A percentile compares a stretch with the other conserved stretches of the same genome.
phyloP scores from a whole-genome alignment of 2,113 vertebrate genomes.

The Urocynchramus pylzowi region DNA sequence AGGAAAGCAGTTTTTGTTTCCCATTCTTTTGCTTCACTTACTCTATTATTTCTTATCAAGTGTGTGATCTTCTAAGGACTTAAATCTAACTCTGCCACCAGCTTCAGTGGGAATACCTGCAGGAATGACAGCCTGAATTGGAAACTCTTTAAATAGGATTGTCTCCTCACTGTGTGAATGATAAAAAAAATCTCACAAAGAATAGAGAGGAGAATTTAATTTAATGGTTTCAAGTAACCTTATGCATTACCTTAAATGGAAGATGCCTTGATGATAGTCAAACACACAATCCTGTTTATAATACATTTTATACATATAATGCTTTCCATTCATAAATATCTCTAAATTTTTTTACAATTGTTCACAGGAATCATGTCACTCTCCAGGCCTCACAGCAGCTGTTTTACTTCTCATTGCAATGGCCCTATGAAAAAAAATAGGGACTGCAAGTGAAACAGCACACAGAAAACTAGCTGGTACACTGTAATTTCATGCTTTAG shows the following conservation, averaged over 20 bases:
- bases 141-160: background rate
- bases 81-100: background rate
- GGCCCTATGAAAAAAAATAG: background rate
- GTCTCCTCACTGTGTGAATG: background rate
- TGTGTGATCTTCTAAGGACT: background rate
- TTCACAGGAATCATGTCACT: background rate
- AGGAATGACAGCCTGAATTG: background rate
- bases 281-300: background rate
- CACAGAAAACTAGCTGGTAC: background rate
- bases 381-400: background rate
- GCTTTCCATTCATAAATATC: background rate
- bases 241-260: background rate
- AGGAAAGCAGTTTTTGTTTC: background rate
- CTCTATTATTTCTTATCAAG: background rate
- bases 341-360: background rate
- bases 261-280: background rate
- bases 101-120: background rate
- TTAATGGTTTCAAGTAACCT: background rate
- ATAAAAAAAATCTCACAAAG: background rate
- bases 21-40: background rate
- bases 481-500: background rate
- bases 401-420: background rate
- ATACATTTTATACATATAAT: background rate
- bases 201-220: background rate
- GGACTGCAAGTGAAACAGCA: background rate